Evolutionary conservation across 2,113 vertebrate species (phyloP).

Genomic region (Microtus richardsoni): DNA sequence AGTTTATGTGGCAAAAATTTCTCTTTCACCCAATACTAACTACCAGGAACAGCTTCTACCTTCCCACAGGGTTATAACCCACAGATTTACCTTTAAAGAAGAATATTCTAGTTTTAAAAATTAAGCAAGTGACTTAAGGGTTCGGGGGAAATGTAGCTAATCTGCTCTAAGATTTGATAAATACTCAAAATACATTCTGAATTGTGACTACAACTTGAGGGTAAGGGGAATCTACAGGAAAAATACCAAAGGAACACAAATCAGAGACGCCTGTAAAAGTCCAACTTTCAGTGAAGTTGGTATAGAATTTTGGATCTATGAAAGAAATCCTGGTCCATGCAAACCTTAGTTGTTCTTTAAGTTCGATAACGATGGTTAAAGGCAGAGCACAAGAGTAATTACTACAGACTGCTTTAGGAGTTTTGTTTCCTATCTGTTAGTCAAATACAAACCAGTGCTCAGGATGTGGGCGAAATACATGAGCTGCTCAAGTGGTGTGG

Average conservation of each 20-base stretch:
- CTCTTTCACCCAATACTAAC: conserved; percentile 30
- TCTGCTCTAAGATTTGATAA: background rate
- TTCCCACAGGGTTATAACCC: background rate
- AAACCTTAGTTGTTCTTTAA: conserved; percentile 26
- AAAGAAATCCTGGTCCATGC: background rate
- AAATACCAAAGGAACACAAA: background rate
- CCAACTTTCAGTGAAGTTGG: conserved; percentile 33
- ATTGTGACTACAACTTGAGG: conserved; percentile 34
- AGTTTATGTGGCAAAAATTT: conserved; percentile 34
- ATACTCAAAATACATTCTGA: conserved; percentile 51
- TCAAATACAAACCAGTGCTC: background rate
- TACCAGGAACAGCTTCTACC: background rate
- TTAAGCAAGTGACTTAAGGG: background rate
- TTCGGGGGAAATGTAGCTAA: background rate
- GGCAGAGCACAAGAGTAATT: conserved; percentile 29
- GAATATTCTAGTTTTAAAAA: conserved; percentile 36
- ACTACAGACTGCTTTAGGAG: background rate
- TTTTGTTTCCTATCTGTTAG: background rate
- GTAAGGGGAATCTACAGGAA: background rate
- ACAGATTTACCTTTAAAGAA: background rate
- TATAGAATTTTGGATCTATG: background rate
- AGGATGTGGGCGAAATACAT: background rate
- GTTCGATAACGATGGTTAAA: conserved; percentile 8
- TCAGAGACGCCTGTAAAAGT: conserved; percentile 2
- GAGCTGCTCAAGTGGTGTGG: background rate